A percentile compares a stretch with the other conserved stretches of the same genome.
Evolutionary conservation across 2,888 invertebrate genomes (phyloP).

Genomic region (Ectobius pallidus): DNA sequence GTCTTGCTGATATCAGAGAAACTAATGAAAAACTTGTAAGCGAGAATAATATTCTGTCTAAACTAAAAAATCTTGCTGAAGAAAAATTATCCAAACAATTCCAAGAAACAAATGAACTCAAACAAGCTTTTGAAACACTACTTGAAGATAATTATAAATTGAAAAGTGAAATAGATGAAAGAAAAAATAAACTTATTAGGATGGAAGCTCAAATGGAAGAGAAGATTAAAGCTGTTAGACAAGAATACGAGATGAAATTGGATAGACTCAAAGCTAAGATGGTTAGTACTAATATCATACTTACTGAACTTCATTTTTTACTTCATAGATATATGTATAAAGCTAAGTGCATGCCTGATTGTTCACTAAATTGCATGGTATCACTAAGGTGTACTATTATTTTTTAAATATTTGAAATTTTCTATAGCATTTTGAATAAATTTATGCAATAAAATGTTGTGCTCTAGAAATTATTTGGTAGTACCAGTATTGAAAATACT

Average conservation of each 20-base stretch:
- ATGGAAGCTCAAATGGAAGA: not conserved
- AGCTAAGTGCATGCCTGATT: too few relatives aligned
- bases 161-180: not conserved
- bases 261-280: conserved; percentile 7
- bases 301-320: too few relatives aligned
- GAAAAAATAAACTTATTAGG: not conserved
- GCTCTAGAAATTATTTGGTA: too few relatives aligned
- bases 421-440: too few relatives aligned
- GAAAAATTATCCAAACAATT: too few relatives aligned
- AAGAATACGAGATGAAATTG: conserved; percentile 5
- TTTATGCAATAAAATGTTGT: too few relatives aligned
- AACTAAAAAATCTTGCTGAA: not conserved
- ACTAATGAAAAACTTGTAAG: not conserved
- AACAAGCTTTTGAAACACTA: not conserved
- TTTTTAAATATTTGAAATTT: too few relatives aligned
- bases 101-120: too few relatives aligned
- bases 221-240: not conserved
- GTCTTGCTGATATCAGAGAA: not conserved
- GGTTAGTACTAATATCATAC: not conserved
- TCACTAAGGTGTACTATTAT: too few relatives aligned
- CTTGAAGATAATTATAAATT: not conserved
- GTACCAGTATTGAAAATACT: too few relatives aligned
- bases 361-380: too few relatives aligned
- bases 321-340: too few relatives aligned
- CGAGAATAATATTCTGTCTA: not conserved